Percentiles rank a stretch among this genome's conserved stretches.
Evolutionary conservation across 2,888 invertebrate species (phyloP).

Genomic region (Athrips mouffetella): DNA sequence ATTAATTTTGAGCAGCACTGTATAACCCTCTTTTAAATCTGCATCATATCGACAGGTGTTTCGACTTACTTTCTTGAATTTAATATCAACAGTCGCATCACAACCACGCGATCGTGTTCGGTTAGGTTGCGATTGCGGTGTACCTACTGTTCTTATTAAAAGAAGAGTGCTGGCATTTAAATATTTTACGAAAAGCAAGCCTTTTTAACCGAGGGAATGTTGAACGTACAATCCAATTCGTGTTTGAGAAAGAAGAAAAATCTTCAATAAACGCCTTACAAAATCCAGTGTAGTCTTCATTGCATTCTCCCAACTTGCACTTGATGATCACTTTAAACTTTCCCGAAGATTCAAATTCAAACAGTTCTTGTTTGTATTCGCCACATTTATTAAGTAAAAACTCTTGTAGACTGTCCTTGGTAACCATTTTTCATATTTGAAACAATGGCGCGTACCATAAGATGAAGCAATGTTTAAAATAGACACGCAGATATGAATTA

Average conservation of each 20-base stretch:
- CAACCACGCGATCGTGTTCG: conserved; percentile 1
- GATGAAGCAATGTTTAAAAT: too few relatives aligned
- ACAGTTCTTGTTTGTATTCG: too few relatives aligned
- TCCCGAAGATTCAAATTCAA: too few relatives aligned
- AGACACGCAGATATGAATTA: too few relatives aligned
- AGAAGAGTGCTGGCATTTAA: conserved; percentile 11
- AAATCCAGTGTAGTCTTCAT: too few relatives aligned
- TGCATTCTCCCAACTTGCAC: too few relatives aligned
- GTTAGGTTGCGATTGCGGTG: background rate
- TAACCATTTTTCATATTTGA: too few relatives aligned
- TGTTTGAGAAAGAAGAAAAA: conserved; percentile 9
- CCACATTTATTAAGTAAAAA: too few relatives aligned
- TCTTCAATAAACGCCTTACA: background rate
- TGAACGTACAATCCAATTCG: conserved; percentile 12
- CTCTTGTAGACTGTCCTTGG: too few relatives aligned
- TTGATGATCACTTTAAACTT: too few relatives aligned
- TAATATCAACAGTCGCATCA: conserved; percentile 4
- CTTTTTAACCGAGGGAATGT: conserved; percentile 10
- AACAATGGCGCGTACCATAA: too few relatives aligned
- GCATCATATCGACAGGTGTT: conserved; percentile 8
- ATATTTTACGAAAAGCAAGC: conserved; percentile 2
- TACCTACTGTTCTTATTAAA: conserved; percentile 6
- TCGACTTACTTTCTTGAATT: conserved; percentile 10
- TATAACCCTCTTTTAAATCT: background rate
- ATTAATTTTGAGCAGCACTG: too few relatives aligned